Conservation (phyloP, 2,113 vertebrate species). For the Fulica atra region DNA sequence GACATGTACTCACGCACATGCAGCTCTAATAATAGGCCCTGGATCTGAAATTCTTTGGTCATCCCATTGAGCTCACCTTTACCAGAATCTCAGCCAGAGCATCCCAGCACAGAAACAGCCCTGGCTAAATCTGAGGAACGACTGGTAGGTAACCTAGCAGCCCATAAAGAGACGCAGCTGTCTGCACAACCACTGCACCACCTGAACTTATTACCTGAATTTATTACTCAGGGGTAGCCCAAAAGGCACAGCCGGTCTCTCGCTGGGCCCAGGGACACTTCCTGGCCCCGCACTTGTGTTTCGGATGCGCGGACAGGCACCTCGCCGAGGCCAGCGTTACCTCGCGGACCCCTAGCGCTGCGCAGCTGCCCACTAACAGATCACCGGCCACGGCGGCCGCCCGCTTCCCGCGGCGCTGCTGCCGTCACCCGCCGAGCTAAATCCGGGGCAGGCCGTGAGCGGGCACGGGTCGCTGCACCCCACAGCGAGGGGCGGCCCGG, state of each 20-base stretch:
- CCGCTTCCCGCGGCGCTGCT: not conserved
- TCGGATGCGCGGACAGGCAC: not conserved
- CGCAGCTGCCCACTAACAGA: accelerated
- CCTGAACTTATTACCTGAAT: too few relatives aligned
- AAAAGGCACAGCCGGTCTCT: accelerated
- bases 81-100: not conserved
- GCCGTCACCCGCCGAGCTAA: not conserved
- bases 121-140: not conserved
- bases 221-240: not conserved
- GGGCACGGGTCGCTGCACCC: not conserved
- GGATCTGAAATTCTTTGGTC: not conserved
- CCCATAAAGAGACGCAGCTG: accelerated
- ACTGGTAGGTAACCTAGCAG: not conserved
- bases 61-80: not conserved
- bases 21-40: not conserved
- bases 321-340: not conserved
- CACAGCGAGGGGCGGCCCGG: not conserved
- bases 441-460: not conserved
- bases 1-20: accelerated
- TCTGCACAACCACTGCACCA: not conserved
- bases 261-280: not conserved
- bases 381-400: not conserved
- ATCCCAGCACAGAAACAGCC: not conserved
- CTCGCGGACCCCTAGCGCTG: accelerated
- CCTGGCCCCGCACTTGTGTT: accelerated